Evolutionary conservation across 2,113 vertebrate genomes (phyloP).

Genomic region (Meleagris gallopavo): DNA sequence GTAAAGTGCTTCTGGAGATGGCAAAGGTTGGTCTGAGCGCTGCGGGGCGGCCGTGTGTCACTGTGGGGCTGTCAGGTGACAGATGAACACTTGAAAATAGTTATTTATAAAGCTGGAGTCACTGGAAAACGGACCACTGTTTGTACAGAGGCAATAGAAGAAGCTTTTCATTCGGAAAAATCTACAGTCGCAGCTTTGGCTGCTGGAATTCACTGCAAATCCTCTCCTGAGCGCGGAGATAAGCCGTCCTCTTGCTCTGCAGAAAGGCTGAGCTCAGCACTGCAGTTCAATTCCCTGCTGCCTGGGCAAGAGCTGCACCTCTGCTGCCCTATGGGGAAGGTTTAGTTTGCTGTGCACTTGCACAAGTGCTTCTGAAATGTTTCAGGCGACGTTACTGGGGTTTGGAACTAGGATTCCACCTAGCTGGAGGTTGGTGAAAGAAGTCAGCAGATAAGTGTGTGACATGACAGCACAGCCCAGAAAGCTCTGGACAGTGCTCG

Average conservation of each 20-base stretch:
- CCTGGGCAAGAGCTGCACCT: not conserved
- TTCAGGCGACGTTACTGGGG: not conserved
- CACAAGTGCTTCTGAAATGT: not conserved
- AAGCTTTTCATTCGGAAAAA: not conserved
- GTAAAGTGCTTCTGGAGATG: fast-evolving
- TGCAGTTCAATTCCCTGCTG: not conserved
- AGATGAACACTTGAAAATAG: not conserved
- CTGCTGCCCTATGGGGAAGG: not conserved
- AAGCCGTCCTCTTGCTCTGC: fast-evolving
- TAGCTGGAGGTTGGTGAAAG: not conserved
- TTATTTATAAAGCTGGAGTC: not conserved
- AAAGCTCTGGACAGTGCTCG: not conserved
- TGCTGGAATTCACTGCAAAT: not conserved
- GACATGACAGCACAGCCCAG: not conserved
- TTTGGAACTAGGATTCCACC: too few species aligned
- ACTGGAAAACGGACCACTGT: not conserved
- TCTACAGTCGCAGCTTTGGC: not conserved
- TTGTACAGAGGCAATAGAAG: not conserved
- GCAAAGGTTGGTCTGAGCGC: not conserved
- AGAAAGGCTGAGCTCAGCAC: fast-evolving
- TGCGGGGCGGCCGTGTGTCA: not conserved
- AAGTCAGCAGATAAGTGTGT: not conserved
- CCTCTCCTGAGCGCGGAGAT: fast-evolving
- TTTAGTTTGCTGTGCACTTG: not conserved
- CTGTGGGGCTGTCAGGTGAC: not conserved